Percentiles rank a stretch among this genome's conserved stretches.
Evolutionary conservation across 2,888 invertebrate species (phyloP).

Genomic region (Exocentrus adspersus): DNA sequence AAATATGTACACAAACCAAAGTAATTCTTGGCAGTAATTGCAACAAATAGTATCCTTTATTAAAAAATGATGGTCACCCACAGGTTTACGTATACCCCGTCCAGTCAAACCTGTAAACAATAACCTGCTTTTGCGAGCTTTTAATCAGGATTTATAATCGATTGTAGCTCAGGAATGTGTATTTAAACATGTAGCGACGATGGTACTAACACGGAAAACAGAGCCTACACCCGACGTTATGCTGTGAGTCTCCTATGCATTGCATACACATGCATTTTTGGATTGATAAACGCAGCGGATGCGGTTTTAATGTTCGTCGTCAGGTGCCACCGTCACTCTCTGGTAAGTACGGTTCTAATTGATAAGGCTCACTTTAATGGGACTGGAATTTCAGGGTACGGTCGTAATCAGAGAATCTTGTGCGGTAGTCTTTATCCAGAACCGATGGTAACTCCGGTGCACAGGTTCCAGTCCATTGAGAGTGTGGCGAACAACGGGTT

Average conservation of each 20-base stretch:
- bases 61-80: too few relatives aligned
- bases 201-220: not conserved
- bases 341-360: conserved; percentile 51
- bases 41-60: too few relatives aligned
- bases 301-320: conserved; percentile 78
- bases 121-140: too few relatives aligned
- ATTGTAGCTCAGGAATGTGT: not conserved
- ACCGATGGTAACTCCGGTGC: conserved; percentile 76
- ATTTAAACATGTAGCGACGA: too few relatives aligned
- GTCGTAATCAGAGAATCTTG: conserved; percentile 51
- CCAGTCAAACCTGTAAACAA: too few relatives aligned
- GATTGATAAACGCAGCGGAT: conserved; percentile 84
- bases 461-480: conserved; percentile 72
- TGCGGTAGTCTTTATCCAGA: conserved; percentile 52
- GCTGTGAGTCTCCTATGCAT: not conserved
- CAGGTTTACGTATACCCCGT: too few relatives aligned
- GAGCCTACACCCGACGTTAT: not conserved
- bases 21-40: too few relatives aligned
- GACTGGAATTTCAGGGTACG: conserved; percentile 47
- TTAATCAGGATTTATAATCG: conserved; percentile 5
- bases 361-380: too few relatives aligned
- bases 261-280: conserved; percentile 80
- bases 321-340: conserved; percentile 75
- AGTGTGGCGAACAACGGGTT: conserved; percentile 69
- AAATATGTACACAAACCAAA: too few relatives aligned